Percentiles rank a stretch among this genome's conserved stretches.
phyloP scores from a whole-genome alignment of 2,113 vertebrate species.

The Pachyramphus minor region DNA sequence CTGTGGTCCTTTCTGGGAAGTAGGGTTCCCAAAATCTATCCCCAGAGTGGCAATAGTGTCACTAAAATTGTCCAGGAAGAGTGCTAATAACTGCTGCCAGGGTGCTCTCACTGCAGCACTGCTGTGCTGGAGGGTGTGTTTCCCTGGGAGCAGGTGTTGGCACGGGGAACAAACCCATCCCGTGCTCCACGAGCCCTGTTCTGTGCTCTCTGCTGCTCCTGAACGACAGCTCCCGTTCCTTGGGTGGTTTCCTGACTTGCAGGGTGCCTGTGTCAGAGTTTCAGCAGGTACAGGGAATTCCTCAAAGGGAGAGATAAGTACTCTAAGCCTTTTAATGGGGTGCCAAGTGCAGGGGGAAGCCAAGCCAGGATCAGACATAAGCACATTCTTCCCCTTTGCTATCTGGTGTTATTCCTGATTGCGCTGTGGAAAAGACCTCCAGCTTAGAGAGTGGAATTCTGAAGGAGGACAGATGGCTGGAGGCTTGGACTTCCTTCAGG shows the following conservation, averaged over 20 bases:
- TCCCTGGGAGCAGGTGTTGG: background rate
- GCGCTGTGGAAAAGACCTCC: background rate
- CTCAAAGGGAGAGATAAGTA: background rate
- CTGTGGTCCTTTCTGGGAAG: background rate
- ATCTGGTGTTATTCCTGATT: background rate
- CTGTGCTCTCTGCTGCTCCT: background rate
- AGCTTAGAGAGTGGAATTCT: background rate
- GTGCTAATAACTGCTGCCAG: background rate
- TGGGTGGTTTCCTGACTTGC: background rate
- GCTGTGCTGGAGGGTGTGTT: background rate
- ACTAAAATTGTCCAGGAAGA: background rate
- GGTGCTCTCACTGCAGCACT: background rate
- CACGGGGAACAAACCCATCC: background rate
- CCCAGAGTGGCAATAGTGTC: background rate
- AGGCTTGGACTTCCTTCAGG: conserved; percentile 13
- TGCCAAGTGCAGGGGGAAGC: background rate
- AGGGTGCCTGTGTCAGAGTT: background rate
- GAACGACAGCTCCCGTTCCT: background rate
- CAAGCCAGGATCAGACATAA: background rate
- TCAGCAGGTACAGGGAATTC: background rate
- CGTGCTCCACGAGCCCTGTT: fast-evolving
- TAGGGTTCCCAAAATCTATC: background rate
- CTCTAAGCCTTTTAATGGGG: background rate
- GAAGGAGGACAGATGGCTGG: conserved; percentile 14
- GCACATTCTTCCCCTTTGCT: background rate